Evolutionary conservation across 2,888 invertebrate genomes (phyloP).

Genomic region (Athalia cordata): DNA sequence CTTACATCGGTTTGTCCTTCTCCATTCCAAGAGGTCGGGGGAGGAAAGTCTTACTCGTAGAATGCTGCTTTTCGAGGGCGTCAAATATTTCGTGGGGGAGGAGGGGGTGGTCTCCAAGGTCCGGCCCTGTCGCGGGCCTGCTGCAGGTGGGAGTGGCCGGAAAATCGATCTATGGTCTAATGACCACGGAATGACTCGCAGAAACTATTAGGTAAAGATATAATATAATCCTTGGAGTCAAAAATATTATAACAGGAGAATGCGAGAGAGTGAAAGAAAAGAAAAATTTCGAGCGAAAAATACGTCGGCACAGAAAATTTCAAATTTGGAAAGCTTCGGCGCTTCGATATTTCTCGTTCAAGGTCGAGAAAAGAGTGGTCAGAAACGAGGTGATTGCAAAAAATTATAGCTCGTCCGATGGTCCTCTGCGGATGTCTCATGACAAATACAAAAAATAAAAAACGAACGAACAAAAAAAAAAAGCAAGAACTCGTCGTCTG

Average conservation of each 20-base stretch:
- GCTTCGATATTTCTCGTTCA: too few relatives aligned
- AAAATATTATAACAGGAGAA: too few relatives aligned
- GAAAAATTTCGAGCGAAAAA: too few relatives aligned
- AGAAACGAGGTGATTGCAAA: too few relatives aligned
- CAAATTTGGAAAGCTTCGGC: too few relatives aligned
- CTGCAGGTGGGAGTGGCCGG: conserved; percentile 30
- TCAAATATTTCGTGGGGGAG: conserved; percentile 22
- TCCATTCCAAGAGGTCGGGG: conserved; percentile 4
- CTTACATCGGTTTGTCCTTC: conserved; percentile 34
- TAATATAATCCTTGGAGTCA: too few relatives aligned
- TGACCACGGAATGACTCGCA: conserved; percentile 35
- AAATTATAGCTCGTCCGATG: too few relatives aligned
- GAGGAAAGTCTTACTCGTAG: not conserved
- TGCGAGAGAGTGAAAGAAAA: too few relatives aligned
- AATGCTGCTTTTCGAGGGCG: conserved; percentile 33
- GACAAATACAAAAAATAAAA: not conserved
- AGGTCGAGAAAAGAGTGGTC: too few relatives aligned
- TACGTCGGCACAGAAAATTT: too few relatives aligned
- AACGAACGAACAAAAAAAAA: not conserved
- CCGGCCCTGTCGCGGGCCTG: conserved; percentile 18
- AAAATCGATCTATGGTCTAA: conserved; percentile 46
- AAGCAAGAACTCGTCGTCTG: not conserved
- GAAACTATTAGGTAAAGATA: not conserved
- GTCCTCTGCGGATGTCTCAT: too few relatives aligned
- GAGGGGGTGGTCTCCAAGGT: conserved; percentile 17